Percentiles rank a stretch among this genome's conserved stretches.
Evolutionary conservation across 2,113 vertebrate genomes (phyloP).

Genomic region (Egretta garzetta): DNA sequence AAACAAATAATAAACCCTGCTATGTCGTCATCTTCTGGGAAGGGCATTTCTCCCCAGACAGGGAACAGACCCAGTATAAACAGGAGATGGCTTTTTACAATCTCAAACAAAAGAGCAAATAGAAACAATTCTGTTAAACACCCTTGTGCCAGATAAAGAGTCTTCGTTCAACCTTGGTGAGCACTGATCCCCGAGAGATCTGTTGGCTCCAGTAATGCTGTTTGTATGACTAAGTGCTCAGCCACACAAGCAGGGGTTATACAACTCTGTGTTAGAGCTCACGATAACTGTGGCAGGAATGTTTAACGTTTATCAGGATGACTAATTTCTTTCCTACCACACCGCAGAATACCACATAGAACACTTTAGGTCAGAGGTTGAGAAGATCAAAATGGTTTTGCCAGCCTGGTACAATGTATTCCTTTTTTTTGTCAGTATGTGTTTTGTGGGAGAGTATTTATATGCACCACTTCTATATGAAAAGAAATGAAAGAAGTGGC

Average conservation of each 20-base stretch:
- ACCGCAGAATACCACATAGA: background rate
- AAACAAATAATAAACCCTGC: background rate
- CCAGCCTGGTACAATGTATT: background rate
- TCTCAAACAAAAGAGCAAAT: background rate
- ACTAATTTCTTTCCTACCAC: background rate
- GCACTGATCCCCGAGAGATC: background rate
- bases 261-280: background rate
- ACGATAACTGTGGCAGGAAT: background rate
- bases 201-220: background rate
- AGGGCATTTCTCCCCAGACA: background rate
- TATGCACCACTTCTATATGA: background rate
- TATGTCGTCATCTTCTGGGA: background rate
- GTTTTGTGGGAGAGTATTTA: background rate
- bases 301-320: background rate
- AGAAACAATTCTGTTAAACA: background rate
- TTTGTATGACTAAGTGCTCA: background rate
- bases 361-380: background rate
- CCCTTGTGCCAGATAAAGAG: background rate
- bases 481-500: background rate
- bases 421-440: background rate
- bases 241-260: background rate
- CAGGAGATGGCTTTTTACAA: background rate
- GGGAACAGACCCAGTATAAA: background rate
- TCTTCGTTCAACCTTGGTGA: background rate
- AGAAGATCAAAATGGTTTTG: background rate